Base-by-base conservation (phyloP, 2,797 vertebrate species). In the Sparus aurata region DNA sequence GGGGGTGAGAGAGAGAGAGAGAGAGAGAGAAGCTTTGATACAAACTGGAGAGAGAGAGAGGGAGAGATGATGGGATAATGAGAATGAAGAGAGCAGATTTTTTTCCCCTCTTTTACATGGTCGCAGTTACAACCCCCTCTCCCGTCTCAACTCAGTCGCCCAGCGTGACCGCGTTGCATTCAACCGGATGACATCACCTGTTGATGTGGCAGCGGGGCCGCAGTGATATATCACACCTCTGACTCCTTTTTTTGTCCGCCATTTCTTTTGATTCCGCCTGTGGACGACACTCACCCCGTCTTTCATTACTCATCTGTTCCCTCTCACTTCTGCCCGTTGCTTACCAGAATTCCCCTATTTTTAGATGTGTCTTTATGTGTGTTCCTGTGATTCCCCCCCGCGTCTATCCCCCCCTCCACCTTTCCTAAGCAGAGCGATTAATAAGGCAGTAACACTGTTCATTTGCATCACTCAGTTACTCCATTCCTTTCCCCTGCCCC, bases 121-220 rank as follows among this genome's bases (percentile, higher is more conserved):
- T 75, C 67, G 73, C 57, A 41, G 69, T 84, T 49, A 69, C 75
- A 53, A 30, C 30, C 73, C 60, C 66, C 72, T 25, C 43, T 41
- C 55, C 34, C 46, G 52, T 63, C 69, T 82, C 63, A 27, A 52
- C 71, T 69, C 73, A 22, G 70, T 72, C 61, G 59, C 70, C 17
- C 75, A 47, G 86, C 69, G n/a, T 69, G 85, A 85, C 65, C 66
- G 82, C 82, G 71, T 69, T 60, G 27, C 65, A 6, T 85, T 85
- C 79, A 64, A 62, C 69, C 82, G 59, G 82, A 91, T 88, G 89
- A 90, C 82, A 91, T 90, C 90, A 93, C 92, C 90, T 91, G 91
- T 93, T 93, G 90, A 91, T 91, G 75, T 58, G 67, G 53, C 45
- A 38, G 72, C 75, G 11, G 27, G 63, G 59, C 49, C 53, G 11